These are phyloP conservation scores for Odontophorus gujanensis DNA, from an alignment of 2,113 vertebrate genomes.

Conservation along the genomic window DNA sequence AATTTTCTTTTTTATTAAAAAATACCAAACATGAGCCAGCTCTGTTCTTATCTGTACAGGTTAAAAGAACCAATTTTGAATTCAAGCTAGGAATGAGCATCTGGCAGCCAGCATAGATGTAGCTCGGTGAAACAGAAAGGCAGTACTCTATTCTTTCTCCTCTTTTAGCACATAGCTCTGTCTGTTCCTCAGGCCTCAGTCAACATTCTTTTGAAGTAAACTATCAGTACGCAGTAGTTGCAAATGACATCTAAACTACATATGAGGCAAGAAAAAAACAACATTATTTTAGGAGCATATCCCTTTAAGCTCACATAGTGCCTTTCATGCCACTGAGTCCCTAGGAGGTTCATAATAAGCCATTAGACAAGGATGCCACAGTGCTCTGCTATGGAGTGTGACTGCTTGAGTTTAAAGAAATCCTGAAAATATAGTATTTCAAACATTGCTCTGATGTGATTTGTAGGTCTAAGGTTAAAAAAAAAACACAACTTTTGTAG, in stretches of 20 bases:
- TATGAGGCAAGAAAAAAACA: not conserved
- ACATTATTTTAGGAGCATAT: not conserved
- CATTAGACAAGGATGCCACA: not conserved
- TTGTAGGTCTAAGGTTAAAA: not conserved
- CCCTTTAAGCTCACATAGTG: not conserved
- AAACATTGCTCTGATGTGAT: not conserved
- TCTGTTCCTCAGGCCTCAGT: conserved; percentile 50
- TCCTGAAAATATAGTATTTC: conserved; percentile 6
- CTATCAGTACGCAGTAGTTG: conserved; percentile 28
- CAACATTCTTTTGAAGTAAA: conserved; percentile 69
- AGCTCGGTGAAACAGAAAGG: conserved; percentile 26
- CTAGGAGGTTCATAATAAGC: conserved; percentile 34
- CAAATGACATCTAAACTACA: conserved; percentile 54
- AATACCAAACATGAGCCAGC: not conserved
- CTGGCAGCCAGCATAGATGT: conserved; percentile 13
- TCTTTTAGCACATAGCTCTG: not conserved
- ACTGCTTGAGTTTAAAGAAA: conserved; percentile 15
- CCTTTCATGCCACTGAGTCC: conserved; percentile 37
- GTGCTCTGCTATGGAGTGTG: not conserved
- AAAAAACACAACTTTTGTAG: not conserved
- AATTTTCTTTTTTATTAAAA: not conserved
- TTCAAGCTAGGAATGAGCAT: not conserved
- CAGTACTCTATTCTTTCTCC: conserved; percentile 25
- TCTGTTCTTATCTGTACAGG: not conserved
- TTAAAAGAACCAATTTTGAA: not conserved